These are phyloP conservation scores for Hafferia zeledoni DNA, from an alignment of 2,797 vertebrate species.

Conservation along the genomic window DNA sequence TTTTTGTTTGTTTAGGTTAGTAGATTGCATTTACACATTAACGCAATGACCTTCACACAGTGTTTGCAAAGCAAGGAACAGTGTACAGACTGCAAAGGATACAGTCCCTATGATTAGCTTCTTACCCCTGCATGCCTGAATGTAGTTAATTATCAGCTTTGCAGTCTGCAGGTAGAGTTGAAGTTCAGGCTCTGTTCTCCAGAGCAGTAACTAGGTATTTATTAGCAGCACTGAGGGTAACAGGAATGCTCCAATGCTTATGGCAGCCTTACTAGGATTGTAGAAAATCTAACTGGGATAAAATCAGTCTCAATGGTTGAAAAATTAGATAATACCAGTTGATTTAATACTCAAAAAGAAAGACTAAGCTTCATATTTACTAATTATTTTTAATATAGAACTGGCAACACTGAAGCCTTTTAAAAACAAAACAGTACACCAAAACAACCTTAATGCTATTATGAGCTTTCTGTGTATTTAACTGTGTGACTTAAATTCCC, in stretches of 20 bases:
- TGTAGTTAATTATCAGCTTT: not conserved
- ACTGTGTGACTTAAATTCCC: not conserved
- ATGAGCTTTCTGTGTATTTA: not conserved
- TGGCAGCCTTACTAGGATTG: not conserved
- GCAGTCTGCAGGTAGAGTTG: not conserved
- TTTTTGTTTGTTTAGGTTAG: not conserved
- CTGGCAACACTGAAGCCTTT: not conserved
- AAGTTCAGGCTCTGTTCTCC: not conserved
- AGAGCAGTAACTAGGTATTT: not conserved
- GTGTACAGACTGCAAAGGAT: not conserved
- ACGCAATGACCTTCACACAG: accelerated
- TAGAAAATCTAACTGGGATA: not conserved
- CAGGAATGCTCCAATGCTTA: not conserved
- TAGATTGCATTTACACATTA: not conserved
- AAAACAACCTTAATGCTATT: not conserved
- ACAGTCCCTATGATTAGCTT: not conserved
- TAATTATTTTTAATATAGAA: not conserved
- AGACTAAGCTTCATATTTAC: not conserved
- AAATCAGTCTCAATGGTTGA: not conserved
- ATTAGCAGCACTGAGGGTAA: not conserved
- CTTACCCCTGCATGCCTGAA: not conserved
- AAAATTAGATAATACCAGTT: not conserved
- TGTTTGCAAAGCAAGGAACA: not conserved
- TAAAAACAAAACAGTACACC: not conserved
- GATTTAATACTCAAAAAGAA: not conserved